Percentiles rank a stretch among this genome's conserved stretches.
Conservation (phyloP, 2,888 invertebrate species). For the Drosophila merina region DNA sequence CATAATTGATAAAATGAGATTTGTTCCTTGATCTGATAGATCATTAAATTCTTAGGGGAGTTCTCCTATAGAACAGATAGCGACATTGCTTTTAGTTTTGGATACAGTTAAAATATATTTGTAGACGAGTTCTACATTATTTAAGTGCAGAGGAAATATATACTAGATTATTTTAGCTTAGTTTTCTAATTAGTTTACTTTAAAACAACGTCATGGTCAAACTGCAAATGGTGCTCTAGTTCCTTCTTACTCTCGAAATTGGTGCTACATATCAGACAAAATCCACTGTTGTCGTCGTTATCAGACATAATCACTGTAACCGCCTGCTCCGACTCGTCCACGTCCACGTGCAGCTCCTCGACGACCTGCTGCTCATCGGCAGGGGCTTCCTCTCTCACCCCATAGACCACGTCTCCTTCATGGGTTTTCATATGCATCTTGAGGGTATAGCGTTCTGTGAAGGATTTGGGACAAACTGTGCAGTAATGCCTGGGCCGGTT, state of each 20-base stretch:
- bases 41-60: too few relatives aligned
- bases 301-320: conserved; percentile 74
- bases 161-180: conserved; percentile 15
- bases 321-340: conserved; percentile 72
- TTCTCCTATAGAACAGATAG: too few relatives aligned
- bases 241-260: conserved; percentile 74
- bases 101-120: conserved; percentile 15
- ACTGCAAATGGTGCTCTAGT: conserved; percentile 76
- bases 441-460: conserved; percentile 82
- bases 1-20: not conserved
- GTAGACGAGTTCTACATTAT: conserved; percentile 9
- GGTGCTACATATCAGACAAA: conserved; percentile 75
- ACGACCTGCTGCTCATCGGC: conserved; percentile 67
- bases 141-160: conserved; percentile 20
- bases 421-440: conserved; percentile 82
- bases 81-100: not conserved
- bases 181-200: conserved; percentile 49
- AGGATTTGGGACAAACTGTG: conserved; percentile 78
- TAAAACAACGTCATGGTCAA: conserved; percentile 77
- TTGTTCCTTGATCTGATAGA: too few relatives aligned
- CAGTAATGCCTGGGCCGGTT: conserved; percentile 81
- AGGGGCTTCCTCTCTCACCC: conserved; percentile 63
- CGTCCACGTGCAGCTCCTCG: conserved; percentile 68
- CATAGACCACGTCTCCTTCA: conserved; percentile 66
- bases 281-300: conserved; percentile 65